Percentiles rank a stretch among this genome's conserved stretches.
These are phyloP conservation scores for Dendrocincla tyrannina DNA, from an alignment of 2,797 vertebrate species.

Conservation along the genomic window DNA sequence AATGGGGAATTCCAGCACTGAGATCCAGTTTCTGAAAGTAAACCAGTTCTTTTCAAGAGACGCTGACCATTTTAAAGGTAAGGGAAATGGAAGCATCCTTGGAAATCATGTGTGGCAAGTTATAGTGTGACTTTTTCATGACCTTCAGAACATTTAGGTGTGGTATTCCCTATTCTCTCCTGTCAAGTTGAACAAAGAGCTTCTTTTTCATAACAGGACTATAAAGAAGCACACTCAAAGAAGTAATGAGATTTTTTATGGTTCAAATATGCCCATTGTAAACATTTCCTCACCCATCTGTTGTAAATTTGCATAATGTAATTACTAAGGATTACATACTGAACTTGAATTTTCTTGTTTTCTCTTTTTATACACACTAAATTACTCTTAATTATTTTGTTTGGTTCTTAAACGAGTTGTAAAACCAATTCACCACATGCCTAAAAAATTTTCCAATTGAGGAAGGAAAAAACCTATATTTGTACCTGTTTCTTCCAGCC, in stretches of 20 bases:
- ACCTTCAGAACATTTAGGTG: not conserved
- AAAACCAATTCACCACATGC: not conserved
- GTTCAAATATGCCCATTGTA: not conserved
- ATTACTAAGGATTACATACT: not conserved
- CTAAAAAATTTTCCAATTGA: not conserved
- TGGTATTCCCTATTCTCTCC: not conserved
- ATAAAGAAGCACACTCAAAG: not conserved
- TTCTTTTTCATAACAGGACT: not conserved
- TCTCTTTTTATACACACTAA: not conserved
- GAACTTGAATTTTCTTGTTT: not conserved
- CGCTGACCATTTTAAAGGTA: not conserved
- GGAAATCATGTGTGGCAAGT: not conserved
- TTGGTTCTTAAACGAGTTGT: not conserved
- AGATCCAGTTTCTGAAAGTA: not conserved
- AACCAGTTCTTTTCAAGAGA: not conserved
- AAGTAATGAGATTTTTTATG: not conserved
- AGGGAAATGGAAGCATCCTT: not conserved
- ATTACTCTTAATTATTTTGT: not conserved
- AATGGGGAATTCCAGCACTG: not conserved
- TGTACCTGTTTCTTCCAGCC: constrained; percentile 98
- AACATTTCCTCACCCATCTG: not conserved
- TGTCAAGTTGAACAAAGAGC: not conserved
- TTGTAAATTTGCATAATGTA: not conserved
- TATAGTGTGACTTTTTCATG: not conserved
- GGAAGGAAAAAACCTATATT: not conserved